Evolutionary conservation across 1,140 invertebrate genomes (phyloP), one percentile per base, ranked within the genome.

Genomic region (Andrena cerasifolii): DNA sequence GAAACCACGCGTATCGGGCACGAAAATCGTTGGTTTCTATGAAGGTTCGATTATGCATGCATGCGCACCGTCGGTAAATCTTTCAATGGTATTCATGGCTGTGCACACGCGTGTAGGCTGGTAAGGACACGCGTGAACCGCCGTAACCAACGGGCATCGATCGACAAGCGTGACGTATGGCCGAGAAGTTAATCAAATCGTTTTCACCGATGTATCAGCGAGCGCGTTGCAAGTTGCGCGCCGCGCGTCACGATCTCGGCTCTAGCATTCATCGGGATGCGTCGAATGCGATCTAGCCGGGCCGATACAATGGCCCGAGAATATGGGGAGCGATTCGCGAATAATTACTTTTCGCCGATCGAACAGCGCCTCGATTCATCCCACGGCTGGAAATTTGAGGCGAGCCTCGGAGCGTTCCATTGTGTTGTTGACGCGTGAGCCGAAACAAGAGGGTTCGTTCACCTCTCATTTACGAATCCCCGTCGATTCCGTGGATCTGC

Each of bases 181-280:
- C 40, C 63, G 76, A 78, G 76, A 78, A 84, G 85, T 86, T 82
- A 82, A 87, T 87, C 81, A 82, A 86, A 84, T 79, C 75, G 82
- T 86, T 85, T 84, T 79, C 78, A 77, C 26, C 79, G 62, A 86
- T 86, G 84, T 84, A 81, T 86, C 76, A 78, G 53, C 21, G 24
- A n/a, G 40, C 14, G 53, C 24, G 56, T 63, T 58, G 49, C 33
- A 28, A 56, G 51, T 33, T 54, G 31, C 14, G 12, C 21, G 45
- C 26, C n/a, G 40, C 8, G 49, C 66, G 26, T 31, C 4, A 1
- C 51, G 6, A 12, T 58, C 21, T 6, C 47, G 54, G 8, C 8
- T 16, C 49, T 24, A 16, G 3, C 53, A 43, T 65, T 24, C 59
- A 31, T 78, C 26, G 40, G 26, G 36, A 61, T 24, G 33, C 33